phyloP scores from a whole-genome alignment of 2,888 invertebrate genomes.

The Drosophila demipolita region DNA sequence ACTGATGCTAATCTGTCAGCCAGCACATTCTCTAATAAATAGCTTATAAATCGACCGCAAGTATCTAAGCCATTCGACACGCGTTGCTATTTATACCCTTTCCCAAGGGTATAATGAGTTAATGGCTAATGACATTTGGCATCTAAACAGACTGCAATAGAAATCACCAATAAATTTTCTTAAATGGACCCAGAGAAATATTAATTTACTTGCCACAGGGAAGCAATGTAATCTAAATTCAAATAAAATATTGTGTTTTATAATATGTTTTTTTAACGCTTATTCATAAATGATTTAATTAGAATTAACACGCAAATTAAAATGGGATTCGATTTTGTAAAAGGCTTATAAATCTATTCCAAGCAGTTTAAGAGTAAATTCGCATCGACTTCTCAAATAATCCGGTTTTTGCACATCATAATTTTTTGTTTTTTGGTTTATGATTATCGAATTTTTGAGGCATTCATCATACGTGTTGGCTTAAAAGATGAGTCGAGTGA shows the following conservation, averaged over 20 bases:
- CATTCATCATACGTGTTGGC: conserved; percentile 63
- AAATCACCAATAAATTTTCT: background rate
- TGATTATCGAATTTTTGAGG: conserved; percentile 57
- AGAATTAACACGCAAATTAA: conserved; percentile 9
- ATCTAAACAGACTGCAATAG: background rate
- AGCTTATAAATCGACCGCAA: conserved; percentile 65
- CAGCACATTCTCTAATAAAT: conserved; percentile 62
- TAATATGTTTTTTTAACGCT: background rate
- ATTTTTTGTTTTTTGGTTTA: conserved; percentile 22
- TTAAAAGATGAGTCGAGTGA: conserved; percentile 21
- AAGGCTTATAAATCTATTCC: background rate
- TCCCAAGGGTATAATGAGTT: background rate
- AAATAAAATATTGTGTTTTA: background rate
- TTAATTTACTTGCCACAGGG: background rate
- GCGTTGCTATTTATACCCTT: conserved; percentile 41
- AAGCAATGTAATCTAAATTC: background rate
- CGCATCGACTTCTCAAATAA: conserved; percentile 23
- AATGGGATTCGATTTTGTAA: background rate
- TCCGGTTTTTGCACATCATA: conserved; percentile 34
- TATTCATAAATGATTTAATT: conserved; percentile 14
- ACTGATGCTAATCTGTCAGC: conserved; percentile 46
- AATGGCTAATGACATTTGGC: background rate
- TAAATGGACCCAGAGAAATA: background rate
- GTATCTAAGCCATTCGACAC: conserved; percentile 60
- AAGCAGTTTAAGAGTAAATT: conserved; percentile 26